Conservation (phyloP, 2,888 invertebrate species). For the Aspidiotus destructor region DNA sequence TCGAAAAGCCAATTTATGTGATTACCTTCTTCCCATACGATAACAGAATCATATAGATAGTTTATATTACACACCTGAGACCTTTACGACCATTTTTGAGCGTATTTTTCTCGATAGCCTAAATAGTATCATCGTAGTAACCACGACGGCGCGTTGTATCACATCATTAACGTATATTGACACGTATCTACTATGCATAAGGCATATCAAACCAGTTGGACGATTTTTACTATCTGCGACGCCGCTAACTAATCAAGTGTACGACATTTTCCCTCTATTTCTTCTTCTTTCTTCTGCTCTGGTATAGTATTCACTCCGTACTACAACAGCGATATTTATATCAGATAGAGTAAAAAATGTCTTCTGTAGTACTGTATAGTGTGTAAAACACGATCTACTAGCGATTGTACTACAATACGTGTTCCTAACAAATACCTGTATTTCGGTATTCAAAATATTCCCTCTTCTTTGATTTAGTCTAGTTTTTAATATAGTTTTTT, state of each 20-base stretch:
- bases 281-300: neutral
- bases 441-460: neutral
- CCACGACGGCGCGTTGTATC: too few relatives aligned
- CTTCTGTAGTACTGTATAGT: neutral
- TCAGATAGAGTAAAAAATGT: neutral
- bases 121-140: too few relatives aligned
- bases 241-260: neutral
- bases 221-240: neutral
- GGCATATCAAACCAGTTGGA: neutral
- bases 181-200: too few relatives aligned
- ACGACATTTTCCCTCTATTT: neutral
- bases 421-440: conserved; percentile 2
- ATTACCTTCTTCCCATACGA: too few relatives aligned
- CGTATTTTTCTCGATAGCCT: too few relatives aligned
- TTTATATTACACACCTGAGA: neutral
- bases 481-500: neutral
- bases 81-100: conserved; percentile 1
- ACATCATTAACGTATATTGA: too few relatives aligned
- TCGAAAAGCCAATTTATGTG: too few relatives aligned
- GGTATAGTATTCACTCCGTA: too few relatives aligned
- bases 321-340: neutral
- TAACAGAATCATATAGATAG: too few relatives aligned
- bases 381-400: neutral
- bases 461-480: neutral
- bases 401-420: neutral